Evolutionary conservation across 2,113 vertebrate genomes (phyloP).

Genomic region (Nanger granti): DNA sequence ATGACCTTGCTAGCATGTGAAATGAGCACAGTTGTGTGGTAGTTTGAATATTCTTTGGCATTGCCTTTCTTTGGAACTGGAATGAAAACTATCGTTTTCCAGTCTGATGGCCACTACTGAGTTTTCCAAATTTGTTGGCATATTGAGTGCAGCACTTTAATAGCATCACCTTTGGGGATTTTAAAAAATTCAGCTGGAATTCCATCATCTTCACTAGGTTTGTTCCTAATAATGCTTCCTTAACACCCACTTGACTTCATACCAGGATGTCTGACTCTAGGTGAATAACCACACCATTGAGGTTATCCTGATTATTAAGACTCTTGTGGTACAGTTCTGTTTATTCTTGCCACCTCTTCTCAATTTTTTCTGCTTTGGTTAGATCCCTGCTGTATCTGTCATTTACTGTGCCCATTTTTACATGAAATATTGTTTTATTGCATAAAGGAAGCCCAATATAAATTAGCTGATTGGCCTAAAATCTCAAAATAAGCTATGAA

Average conservation of each 20-base stretch:
- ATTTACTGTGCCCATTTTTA: background rate
- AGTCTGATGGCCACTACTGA: background rate
- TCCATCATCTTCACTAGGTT: background rate
- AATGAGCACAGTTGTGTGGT: background rate
- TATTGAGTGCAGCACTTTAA: background rate
- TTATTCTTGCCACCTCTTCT: background rate
- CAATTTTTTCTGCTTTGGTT: background rate
- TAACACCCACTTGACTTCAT: background rate
- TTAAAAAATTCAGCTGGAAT: background rate
- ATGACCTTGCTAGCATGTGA: background rate
- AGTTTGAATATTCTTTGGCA: background rate
- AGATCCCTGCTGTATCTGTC: background rate
- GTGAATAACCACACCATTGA: background rate
- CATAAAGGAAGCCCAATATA: background rate
- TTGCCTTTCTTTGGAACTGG: background rate
- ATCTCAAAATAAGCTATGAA: background rate
- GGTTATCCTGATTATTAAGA: background rate
- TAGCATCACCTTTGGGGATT: rapidly evolving
- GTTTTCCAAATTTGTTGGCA: background rate
- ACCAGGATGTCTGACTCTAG: background rate
- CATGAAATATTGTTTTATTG: background rate
- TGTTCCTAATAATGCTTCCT: background rate
- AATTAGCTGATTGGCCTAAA: background rate
- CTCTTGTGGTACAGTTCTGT: background rate
- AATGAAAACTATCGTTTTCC: background rate